Evolutionary conservation across 2,888 invertebrate species (phyloP), one percentile per base, ranked within the genome.

Genomic region (Clanis bilineata): DNA sequence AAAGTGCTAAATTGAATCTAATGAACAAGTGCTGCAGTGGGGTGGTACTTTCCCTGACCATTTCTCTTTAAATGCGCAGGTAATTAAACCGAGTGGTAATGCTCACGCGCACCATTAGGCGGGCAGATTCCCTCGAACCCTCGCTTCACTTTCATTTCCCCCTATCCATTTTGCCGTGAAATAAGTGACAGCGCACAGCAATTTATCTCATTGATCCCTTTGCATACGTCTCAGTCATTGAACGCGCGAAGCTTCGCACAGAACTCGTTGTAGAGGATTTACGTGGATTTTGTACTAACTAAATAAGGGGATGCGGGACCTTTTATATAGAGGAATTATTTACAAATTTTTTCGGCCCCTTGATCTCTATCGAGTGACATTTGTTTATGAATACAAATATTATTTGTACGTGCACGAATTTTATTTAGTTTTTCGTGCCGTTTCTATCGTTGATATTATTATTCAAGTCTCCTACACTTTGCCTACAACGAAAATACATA

Each of bases 161-260:
- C 68, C 63, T 68, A 77, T 77, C 81, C 76, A 77, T 80, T 80
- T 79, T 69, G 71, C 76, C 76, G 79, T 79, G 76, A 83, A 85
- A 84, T 83, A 86, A 87, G 85, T 84, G 87, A 84, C 83, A 85
- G 81, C 75, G 80, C 76, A 74, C 77, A 78, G 82, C 83, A 82
- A 90, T 90, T 83, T 85, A 85, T 90, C 87, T 86, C 82, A 87
- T 87, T 88, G 87, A 88, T 88, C 88, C 87, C 83, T 86, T 82
- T 85, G 86, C 87, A 88, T 89, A 87, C 83, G 80, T 88, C 86
- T 88, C 85, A 86, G 88, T 89, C 86, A 86, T 74, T 82, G 83
- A 80, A 77, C 74, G 74, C 77, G 70, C 70, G 70, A 70, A 67
- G 66, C 66, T 60, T 60, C 51, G 61, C 62, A 65, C 63, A 67